Percentiles rank a stretch among this genome's conserved stretches.
Conservation (phyloP, 1,140 invertebrate genomes). For the Orchestia grillus region DNA sequence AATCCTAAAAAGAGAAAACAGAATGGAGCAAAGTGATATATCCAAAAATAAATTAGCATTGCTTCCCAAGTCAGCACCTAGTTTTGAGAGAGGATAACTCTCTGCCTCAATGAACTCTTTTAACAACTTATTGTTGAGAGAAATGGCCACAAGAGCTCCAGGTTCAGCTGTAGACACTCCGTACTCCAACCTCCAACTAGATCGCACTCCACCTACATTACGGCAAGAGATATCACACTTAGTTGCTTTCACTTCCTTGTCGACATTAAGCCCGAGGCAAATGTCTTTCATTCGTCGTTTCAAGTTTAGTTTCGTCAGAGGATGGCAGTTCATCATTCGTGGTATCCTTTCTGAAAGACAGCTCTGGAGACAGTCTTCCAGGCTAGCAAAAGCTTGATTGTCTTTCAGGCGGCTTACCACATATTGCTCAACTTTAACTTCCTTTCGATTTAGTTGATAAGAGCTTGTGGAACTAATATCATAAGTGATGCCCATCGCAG, state of each 20-base stretch:
- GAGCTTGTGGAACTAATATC: neutral
- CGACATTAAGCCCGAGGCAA: neutral
- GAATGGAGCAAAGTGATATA: neutral
- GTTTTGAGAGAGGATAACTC: neutral
- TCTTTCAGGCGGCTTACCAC: neutral
- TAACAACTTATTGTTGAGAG: neutral
- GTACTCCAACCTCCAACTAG: neutral
- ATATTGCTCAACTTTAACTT: slow-evolving; percentile 5
- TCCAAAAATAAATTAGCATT: neutral
- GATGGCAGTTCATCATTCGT: neutral
- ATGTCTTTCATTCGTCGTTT: neutral
- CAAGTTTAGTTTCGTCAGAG: neutral
- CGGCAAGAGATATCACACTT: slow-evolving; percentile 16
- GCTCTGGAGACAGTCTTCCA: neutral
- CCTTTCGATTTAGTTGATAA: neutral
- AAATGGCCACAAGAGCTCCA: neutral
- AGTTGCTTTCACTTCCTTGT: neutral
- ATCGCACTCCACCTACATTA: neutral
- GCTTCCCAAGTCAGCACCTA: neutral
- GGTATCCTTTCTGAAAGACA: slow-evolving; percentile 22
- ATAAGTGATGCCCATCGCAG: neutral
- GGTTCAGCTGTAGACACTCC: neutral
- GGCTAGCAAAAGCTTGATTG: neutral
- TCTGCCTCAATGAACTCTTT: neutral
- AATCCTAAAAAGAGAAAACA: neutral